These are phyloP conservation scores for Nibea albiflora DNA, from an alignment of 2,113 vertebrate genomes.

Conservation along the genomic window DNA sequence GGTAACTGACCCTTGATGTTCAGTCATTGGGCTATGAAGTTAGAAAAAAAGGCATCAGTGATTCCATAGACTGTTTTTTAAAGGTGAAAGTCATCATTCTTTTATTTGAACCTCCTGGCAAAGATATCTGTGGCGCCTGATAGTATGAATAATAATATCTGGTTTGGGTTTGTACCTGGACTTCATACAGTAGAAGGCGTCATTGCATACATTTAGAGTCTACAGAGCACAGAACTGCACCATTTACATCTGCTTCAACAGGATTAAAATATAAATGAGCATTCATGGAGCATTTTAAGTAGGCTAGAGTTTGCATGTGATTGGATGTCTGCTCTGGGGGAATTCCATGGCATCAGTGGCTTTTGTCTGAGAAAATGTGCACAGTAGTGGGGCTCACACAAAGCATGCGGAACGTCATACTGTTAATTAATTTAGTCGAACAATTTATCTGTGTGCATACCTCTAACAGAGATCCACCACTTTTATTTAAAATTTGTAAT, in stretches of 20 bases:
- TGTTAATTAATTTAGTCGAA: neutral
- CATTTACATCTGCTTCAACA: neutral
- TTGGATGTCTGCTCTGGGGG: neutral
- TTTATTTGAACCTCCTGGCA: conserved; percentile 7
- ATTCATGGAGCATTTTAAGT: neutral
- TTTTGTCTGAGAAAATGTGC: neutral
- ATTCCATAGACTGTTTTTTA: conserved; percentile 7
- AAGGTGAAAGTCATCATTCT: conserved; percentile 34
- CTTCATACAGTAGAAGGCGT: neutral
- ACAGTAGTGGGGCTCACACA: neutral
- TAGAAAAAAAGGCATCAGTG: neutral
- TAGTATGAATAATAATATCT: neutral
- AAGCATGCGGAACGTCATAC: neutral
- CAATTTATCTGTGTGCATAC: neutral
- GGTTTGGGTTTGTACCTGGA: neutral
- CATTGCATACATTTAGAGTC: neutral
- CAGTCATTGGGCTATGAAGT: conserved; percentile 16
- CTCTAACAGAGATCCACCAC: neutral
- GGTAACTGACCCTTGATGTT: conserved; percentile 31
- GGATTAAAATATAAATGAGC: neutral
- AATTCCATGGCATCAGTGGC: neutral
- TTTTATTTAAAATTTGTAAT: conserved; percentile 14
- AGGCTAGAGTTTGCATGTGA: neutral
- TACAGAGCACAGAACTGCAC: neutral
- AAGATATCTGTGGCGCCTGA: neutral